Evolutionary conservation across 2,888 invertebrate genomes (phyloP), one percentile per base, ranked within the genome.

Genomic region (Netelia melanura): DNA sequence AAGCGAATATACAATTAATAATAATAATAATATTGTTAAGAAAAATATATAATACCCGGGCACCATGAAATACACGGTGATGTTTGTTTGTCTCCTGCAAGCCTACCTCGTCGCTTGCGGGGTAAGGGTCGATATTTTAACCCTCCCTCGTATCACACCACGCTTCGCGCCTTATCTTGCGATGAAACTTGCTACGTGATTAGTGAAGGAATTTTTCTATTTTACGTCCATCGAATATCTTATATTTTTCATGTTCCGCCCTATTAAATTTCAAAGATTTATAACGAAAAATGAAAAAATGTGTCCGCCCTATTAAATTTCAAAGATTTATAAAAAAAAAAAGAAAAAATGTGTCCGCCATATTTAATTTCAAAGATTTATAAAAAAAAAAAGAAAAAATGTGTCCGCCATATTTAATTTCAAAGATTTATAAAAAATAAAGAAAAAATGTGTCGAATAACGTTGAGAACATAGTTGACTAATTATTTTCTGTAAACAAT

Each of bases 81-180:
- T 91, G 68, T 76, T 78, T 58, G 70, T 86, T 68, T 89, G 85
- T 83, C 76, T 90, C 68, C 83, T 90, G 43, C 89, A 90, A 43
- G 87, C 83, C 52, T 75, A 86, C 68, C 74, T 88, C 68, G 88
- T 90, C 81, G 79, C 72, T 67, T 89, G 89, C 72, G 91, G 90
- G 91, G 92, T 92, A 91, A 48, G 48, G 70, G 87, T 86, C 77
- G 72, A 78, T 82, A 54, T 17, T 14, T 52, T 74, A 78, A 14
- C 70, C 70, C 78, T 65, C 48, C 68, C 30, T 23, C 23, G 21
- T 21, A n/a, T 17, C 25, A 8, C 9, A 8, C 54, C 11, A 44
- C 71, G 38, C n/a, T 44, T 10, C 17, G 2, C 44, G 48, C 61
- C 48, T 30, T 56, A 48, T 68, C 67, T 58, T 61, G 14, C 30